Evolutionary conservation across 2,113 vertebrate species (phyloP), one percentile per base, ranked within the genome.

Genomic region (Eudyptes chrysolophus): DNA sequence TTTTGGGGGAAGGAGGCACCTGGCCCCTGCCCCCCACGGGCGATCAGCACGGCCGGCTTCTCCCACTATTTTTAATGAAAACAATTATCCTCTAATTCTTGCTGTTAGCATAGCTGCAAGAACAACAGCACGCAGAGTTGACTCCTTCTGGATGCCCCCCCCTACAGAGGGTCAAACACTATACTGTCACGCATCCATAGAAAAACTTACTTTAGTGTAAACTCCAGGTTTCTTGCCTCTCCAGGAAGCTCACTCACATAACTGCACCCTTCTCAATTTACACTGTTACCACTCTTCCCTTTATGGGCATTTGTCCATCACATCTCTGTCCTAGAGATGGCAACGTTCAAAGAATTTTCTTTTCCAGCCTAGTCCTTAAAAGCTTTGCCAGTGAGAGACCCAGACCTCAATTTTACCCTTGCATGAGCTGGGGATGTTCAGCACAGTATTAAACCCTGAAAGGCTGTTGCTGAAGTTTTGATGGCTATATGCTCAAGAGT

Each of bases 51-150:
- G 11, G 38, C 54, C 66, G 71, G n/a, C 42, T 80, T 84, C 80
- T 70, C 60, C 38, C 38, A 19, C 52, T 64, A 2, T 10, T 89
- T 84, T 38, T n/a, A 48, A 70, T 19, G 15, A 32, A 51, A 89
- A 66, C 4, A 30, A 64, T 76, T 58, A 34, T 19, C 60, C 57
- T 36, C 24, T 9, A 60, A 40, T 60, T 62, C 48, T 54, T 40
- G 48, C 16, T 44, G 65, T 36, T 57, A 24, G 34, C 40, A 22
- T 4, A 30, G 58, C 60, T 78, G 55, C 64, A 84, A 40, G 44
- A 72, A 36, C 16, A 82, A 32, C 34, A 70, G 62, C 71, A 61
- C 0, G 0, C 26, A 60, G 34, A 2, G 3, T 0, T 36, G 55
- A 57, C 68, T 36, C 32, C 44, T 49, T 20, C 27, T 16, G 22